Evolutionary conservation across 2,888 invertebrate genomes (phyloP), one percentile per base, ranked within the genome.

Genomic region (Schizaphis graminum): DNA sequence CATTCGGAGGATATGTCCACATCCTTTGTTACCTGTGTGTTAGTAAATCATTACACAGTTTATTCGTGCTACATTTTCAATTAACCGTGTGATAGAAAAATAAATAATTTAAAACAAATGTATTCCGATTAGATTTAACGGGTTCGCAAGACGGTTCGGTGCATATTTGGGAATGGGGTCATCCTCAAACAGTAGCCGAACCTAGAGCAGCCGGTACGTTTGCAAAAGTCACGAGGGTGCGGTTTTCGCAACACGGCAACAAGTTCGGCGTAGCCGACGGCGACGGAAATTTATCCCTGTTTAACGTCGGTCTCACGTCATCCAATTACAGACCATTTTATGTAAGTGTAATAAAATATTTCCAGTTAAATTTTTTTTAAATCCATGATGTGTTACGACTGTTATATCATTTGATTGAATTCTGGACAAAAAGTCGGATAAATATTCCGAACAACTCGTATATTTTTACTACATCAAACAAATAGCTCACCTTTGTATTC

Each of bases 201-300:
- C 99, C 99, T 1, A 97, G 99, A 84, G 97, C 98, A n/a, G 97
- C 99, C 0, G 99, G 99, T 61, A 99, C 99, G 11, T 99, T 98
- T 96, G 98, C 98, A 61, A 98, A 98, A 96, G 99, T 99, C 94
- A 99, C 99, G 3, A 97, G 99, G 95, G 98, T 99, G n/a, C 97
- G 98, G 94, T 99, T 99, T 96, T 98, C 98, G 89, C 98, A 98
- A 95, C 99, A 99, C 96, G 99, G 99, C 94, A 99, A 99, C 96
- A 99, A 99, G 96, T 99, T 99, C 96, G 99, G 99, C 61, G 99
- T 99, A 3, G 98, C 98, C 47, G 99, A 99, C 96, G 98, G 98
- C 0, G 99, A 99, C 96, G 99, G 99, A 44, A 98, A 98, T 96
- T 96, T 99, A 44, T 99, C 99, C 95, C 96, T 99, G 95, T 99